These are phyloP conservation scores for Drosophila novamexicana DNA, from an alignment of 1,140 invertebrate species.

Conservation along the genomic window DNA sequence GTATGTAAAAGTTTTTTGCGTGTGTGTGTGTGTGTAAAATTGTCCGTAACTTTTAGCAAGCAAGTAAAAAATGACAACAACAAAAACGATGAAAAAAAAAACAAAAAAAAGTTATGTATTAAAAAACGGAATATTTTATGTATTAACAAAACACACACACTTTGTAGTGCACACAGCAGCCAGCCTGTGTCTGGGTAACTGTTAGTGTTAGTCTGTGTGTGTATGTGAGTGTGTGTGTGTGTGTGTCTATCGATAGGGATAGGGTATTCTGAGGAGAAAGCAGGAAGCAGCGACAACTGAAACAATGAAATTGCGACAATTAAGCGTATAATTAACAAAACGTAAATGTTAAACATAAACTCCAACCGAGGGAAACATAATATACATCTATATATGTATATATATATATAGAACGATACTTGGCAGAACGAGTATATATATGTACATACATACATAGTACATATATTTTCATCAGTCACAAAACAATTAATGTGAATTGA, in stretches of 20 bases:
- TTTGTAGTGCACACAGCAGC: conserved; percentile 12
- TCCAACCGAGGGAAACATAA: conserved; percentile 16
- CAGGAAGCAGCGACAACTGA: conserved; percentile 60
- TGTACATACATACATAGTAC: conserved; percentile 25
- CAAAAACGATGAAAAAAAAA: neutral
- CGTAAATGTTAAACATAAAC: conserved; percentile 54
- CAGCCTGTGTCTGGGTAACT: neutral
- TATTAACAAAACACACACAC: conserved; percentile 28
- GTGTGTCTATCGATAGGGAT: conserved; percentile 12
- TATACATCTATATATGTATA: conserved; percentile 5
- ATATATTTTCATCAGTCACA: conserved; percentile 51
- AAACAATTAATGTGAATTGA: conserved; percentile 42
- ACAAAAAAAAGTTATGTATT: conserved; percentile 21
- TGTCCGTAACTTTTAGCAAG: conserved; percentile 79
- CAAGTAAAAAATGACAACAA: conserved; percentile 20
- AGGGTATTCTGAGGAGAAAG: conserved; percentile 4
- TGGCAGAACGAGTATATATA: conserved; percentile 17
- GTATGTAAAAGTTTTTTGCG: conserved; percentile 60
- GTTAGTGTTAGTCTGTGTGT: neutral
- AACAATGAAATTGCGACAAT: conserved; percentile 82
- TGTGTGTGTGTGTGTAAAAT: conserved; percentile 62
- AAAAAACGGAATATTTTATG: conserved; percentile 75
- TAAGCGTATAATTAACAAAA: conserved; percentile 66
- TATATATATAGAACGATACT: conserved; percentile 8
- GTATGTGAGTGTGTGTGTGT: conserved; percentile 6